Conservation (phyloP, 1,140 invertebrate genomes). For the Trichonephila clavipes region DNA sequence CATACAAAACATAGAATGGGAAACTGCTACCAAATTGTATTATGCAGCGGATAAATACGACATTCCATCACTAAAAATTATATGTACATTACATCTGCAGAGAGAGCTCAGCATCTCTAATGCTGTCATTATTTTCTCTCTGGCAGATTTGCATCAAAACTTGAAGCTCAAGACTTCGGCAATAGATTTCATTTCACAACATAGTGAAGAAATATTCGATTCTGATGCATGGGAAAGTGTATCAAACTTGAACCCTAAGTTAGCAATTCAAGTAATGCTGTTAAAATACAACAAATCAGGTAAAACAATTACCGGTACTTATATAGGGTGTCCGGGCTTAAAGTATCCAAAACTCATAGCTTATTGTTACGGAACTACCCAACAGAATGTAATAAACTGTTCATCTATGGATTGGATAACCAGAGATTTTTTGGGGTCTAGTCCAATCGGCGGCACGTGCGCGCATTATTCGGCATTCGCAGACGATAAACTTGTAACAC, state of each 20-base stretch:
- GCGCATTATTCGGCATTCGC: too few relatives aligned
- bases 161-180: neutral
- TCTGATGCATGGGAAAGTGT: neutral
- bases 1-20: neutral
- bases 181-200: neutral
- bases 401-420: too few relatives aligned
- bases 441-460: too few relatives aligned
- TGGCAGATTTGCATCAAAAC: neutral
- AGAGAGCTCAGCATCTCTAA: neutral
- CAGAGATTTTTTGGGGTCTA: too few relatives aligned
- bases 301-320: too few relatives aligned
- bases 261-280: neutral
- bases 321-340: too few relatives aligned
- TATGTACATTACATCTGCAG: neutral
- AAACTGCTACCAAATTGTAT: neutral
- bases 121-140: neutral
- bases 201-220: neutral
- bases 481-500: too few relatives aligned
- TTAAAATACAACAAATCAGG: neutral
- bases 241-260: neutral
- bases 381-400: too few relatives aligned
- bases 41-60: slow-evolving; percentile 13
- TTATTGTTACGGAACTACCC: too few relatives aligned
- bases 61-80: neutral
- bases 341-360: too few relatives aligned